Conservation (phyloP, 2,797 vertebrate species). For the Thalassophryne amazonica region DNA sequence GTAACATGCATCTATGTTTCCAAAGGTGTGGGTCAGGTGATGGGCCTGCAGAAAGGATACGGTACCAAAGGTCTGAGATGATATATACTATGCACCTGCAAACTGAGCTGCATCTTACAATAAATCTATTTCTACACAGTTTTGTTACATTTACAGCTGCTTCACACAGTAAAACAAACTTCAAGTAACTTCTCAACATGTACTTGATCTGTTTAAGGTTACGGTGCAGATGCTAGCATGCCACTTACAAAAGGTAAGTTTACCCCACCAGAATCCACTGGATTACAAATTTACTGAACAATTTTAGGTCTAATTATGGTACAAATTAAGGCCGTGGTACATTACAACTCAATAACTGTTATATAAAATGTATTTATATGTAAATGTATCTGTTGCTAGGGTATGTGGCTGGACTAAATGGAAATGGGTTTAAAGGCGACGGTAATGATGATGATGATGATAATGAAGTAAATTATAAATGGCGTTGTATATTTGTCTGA, state of each 20-base stretch:
- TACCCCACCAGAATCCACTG: rapidly evolving
- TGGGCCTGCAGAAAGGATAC: slow-evolving; percentile 43
- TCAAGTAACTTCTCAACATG: background rate
- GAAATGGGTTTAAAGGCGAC: slow-evolving; percentile 24
- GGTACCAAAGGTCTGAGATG: slow-evolving; percentile 57
- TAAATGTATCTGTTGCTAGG: slow-evolving; percentile 2
- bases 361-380: too few species aligned
- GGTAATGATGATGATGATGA: too few species aligned
- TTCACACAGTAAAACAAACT: background rate
- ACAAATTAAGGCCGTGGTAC: too few species aligned
- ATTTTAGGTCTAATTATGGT: too few species aligned
- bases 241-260: slow-evolving; percentile 42
- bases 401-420: slow-evolving; percentile 21
- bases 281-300: background rate
- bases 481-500: background rate
- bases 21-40: slow-evolving; percentile 46
- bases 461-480: background rate
- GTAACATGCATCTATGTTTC: background rate
- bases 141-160: background rate
- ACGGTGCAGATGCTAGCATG: slow-evolving; percentile 31
- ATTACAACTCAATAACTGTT: too few species aligned
- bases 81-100: too few species aligned
- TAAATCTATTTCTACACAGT: background rate
- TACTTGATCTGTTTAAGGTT: slow-evolving; percentile 18
- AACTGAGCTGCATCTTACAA: slow-evolving; percentile 16